These are phyloP conservation scores for Oryzaephilus surinamensis DNA, from an alignment of 1,140 invertebrate genomes.

Conservation along the genomic window DNA sequence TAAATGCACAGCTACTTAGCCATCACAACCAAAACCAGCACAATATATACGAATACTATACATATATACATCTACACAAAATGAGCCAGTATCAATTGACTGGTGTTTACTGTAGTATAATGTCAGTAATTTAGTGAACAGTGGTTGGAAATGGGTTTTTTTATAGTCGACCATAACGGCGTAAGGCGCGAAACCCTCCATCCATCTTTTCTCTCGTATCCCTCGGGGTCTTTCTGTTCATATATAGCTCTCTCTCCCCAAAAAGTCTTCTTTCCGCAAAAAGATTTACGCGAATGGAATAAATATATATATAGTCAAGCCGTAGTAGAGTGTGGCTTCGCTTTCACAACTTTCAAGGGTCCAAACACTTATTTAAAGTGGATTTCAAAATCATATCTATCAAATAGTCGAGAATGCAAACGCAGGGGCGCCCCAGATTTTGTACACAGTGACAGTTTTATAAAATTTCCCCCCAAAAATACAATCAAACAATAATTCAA, in stretches of 20 bases:
- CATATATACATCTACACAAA: too few relatives aligned
- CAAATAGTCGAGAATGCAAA: slow-evolving; percentile 16
- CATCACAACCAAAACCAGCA: too few relatives aligned
- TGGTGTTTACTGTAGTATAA: slow-evolving; percentile 25
- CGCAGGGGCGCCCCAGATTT: slow-evolving; percentile 5
- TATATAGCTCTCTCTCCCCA: slow-evolving; percentile 10
- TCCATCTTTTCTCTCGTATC: slow-evolving; percentile 30
- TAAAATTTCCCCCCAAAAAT: too few relatives aligned
- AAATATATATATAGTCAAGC: slow-evolving; percentile 24
- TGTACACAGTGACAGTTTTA: too few relatives aligned
- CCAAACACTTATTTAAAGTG: slow-evolving; percentile 24
- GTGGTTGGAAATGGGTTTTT: slow-evolving; percentile 28
- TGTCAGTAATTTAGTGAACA: slow-evolving; percentile 30
- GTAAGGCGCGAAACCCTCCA: slow-evolving; percentile 26
- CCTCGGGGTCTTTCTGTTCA: slow-evolving; percentile 22
- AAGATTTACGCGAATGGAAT: slow-evolving; percentile 33
- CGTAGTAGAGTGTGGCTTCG: slow-evolving; percentile 5
- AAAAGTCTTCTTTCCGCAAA: slow-evolving; percentile 19
- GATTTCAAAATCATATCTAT: slow-evolving; percentile 26
- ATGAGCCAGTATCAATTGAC: slow-evolving; percentile 20
- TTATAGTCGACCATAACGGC: slow-evolving; percentile 21
- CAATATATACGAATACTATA: too few relatives aligned
- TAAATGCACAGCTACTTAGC: too few relatives aligned
- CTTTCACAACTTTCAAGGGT: slow-evolving; percentile 10
- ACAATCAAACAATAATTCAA: too few relatives aligned